Conservation (phyloP, 2,113 vertebrate genomes). For the Hemiscyllium ocellatum region DNA sequence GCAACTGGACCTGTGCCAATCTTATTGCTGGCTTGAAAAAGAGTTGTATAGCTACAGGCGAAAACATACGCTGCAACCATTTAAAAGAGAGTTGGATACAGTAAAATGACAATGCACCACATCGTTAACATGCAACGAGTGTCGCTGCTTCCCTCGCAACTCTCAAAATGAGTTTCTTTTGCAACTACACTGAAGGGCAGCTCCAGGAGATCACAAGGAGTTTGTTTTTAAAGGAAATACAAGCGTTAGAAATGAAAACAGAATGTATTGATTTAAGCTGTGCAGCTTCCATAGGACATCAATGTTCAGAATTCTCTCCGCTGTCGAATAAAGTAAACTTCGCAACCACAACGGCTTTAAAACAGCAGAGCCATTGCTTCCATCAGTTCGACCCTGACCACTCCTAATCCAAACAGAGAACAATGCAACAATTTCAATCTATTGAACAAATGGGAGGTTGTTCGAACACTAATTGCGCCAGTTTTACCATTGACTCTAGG, state of each 20-base stretch:
- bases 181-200: slow-evolving; percentile 71
- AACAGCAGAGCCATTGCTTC: not conserved
- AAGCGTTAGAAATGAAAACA: not conserved
- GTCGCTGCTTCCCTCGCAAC: slow-evolving; percentile 68
- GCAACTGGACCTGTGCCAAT: slow-evolving; percentile 67
- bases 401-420: not conserved
- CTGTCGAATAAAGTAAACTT: not conserved
- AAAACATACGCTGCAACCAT: slow-evolving; percentile 73
- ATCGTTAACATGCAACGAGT: slow-evolving; percentile 82
- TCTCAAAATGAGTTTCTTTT: slow-evolving; percentile 68
- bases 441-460: not conserved
- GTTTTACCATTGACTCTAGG: not conserved
- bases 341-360: not conserved
- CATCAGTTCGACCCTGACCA: not conserved
- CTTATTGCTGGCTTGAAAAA: slow-evolving; percentile 69
- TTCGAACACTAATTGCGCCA: not conserved
- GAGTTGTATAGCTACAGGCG: slow-evolving; percentile 73
- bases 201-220: slow-evolving; percentile 41
- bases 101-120: slow-evolving; percentile 68
- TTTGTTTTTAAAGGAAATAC: not conserved
- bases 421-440: not conserved
- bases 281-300: not conserved
- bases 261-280: not conserved
- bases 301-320: not conserved
- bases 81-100: slow-evolving; percentile 83